Base-by-base conservation (phyloP, 2,797 vertebrate genomes). In the Chaunax sp. region DNA sequence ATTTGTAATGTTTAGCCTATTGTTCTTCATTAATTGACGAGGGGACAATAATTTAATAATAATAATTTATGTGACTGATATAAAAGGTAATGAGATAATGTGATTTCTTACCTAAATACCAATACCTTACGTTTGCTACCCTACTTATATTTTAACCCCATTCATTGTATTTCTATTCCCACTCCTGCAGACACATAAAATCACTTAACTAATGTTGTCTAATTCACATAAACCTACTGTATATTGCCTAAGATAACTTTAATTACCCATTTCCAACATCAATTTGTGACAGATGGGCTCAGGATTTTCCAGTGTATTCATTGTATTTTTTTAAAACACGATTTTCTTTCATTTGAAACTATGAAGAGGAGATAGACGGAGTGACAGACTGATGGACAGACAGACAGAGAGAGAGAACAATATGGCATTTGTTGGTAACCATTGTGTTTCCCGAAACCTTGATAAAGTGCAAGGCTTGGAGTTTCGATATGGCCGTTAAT, bases 401-500 rank as follows among this genome's bases (percentile, higher is more conserved):
- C 41, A 47, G 23, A 72, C 66, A 45, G 54, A 68, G 58, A 56
- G 54, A 69, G 68, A 68, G 77, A 81, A 82, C 69, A 85, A 75
- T 80, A 54, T 64, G 54, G 73, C 58, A 63, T 83, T 86, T 64
- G 79, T 72, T 41, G 68, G 51, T 38, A 57, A 70, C 81, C 78
- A 62, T 72, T 65, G 28, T 65, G 62, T 82, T 89, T 89, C 73
- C 87, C 10, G 63, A 86, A 90, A 85, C 85, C 78, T 82, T 90
- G 87, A 89, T 90, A 92, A 91, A 92, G 78, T 85, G 89, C 84
- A 53, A 64, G 72, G 77, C 87, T 85, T 74, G 80, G 88, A 70
- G 85, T 89, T 93, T 84, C 77, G 78, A 83, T 91, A 65, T 33
- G 52, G 65, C 70, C 59, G 69, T 89, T 93, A 93, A 93, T 93